Evolutionary conservation across 1,140 invertebrate species (phyloP), one percentile per base, ranked within the genome.

Genomic region (Euura saliciscinereae): DNA sequence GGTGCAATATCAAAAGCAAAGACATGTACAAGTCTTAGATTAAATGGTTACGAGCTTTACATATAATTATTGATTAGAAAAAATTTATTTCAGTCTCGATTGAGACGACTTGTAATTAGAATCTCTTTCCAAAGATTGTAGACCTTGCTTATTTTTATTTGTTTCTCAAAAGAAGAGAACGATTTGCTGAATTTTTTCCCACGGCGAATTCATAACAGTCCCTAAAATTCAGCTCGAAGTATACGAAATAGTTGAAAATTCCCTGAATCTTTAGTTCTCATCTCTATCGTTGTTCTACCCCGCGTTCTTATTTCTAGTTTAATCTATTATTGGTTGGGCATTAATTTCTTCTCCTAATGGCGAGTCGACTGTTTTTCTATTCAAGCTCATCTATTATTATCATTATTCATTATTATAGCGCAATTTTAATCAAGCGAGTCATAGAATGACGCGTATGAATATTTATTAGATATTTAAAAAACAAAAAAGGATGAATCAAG

Each of bases 401-500:
- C 51, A n/a, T 59, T 59, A 11, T 59, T 59, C 51, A 11, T 59
- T 59, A 59, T 59, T 59, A n/a, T 59, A 59, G 51, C 13, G 51
- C 51, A 59, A 11, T 59, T 28, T n/a, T 59, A 59, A 59, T 28
- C 28, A n/a, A n/a, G 6, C 51, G 51, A 59, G 51, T 59, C 51
- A 59, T 59, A 59, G 3, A 59, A 59, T 59, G 51, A 59, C 51
- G 13, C 51, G 51, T 59, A n/a, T n/a, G 8, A 59, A 59, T 59
- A 59, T 59, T 59, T 59, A 59, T 59, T 59, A 59, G 51, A 59
- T 59, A 59, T 59, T 59, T 59, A 59, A 59, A 59, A n/a, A 11
- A n/a, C n/a, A n/a, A 6, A 59, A 3, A 28, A 28, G 28, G 28
- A 28, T 28, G 28, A 28, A 28, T 28, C 28, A 28, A 28, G 28